Evolutionary conservation across 2,888 invertebrate species (phyloP).

Genomic region (Netelia inedita): DNA sequence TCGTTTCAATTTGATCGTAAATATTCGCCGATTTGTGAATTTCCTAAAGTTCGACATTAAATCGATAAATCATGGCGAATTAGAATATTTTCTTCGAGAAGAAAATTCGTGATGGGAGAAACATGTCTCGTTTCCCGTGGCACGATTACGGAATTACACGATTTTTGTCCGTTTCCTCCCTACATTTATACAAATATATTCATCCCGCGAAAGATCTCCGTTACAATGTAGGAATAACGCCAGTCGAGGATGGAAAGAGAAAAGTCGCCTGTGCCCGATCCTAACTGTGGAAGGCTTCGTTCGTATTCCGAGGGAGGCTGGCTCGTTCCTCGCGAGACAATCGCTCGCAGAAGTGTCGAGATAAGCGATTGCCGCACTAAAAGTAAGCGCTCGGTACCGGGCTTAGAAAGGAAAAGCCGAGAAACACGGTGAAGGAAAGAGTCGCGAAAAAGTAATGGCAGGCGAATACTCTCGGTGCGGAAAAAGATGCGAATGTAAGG

Average conservation of each 20-base stretch:
- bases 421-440: constrained; percentile 20
- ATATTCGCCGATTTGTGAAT: no score
- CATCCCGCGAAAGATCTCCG: constrained; percentile 24
- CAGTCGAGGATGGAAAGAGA: constrained; percentile 29
- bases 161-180: constrained; percentile 23
- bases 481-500: constrained; percentile 48
- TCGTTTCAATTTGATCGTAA: no score
- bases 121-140: constrained; percentile 16
- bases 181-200: constrained; percentile 37
- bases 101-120: background rate
- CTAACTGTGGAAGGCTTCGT: constrained; percentile 12
- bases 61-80: no score
- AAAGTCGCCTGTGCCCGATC: constrained; percentile 18
- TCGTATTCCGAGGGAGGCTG: constrained; percentile 68
- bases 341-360: constrained; percentile 74
- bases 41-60: no score
- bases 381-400: constrained; percentile 66
- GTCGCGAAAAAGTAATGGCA: constrained; percentile 29
- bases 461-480: constrained; percentile 19
- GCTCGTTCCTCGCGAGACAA: constrained; percentile 70
- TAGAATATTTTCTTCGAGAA: background rate
- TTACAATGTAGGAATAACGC: constrained; percentile 18
- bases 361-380: constrained; percentile 74
- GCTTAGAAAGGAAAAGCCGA: constrained; percentile 42
- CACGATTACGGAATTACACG: constrained; percentile 40